These are phyloP conservation scores for Zenarchopterus dispar DNA, from an alignment of 2,797 vertebrate genomes.

Conservation along the genomic window DNA sequence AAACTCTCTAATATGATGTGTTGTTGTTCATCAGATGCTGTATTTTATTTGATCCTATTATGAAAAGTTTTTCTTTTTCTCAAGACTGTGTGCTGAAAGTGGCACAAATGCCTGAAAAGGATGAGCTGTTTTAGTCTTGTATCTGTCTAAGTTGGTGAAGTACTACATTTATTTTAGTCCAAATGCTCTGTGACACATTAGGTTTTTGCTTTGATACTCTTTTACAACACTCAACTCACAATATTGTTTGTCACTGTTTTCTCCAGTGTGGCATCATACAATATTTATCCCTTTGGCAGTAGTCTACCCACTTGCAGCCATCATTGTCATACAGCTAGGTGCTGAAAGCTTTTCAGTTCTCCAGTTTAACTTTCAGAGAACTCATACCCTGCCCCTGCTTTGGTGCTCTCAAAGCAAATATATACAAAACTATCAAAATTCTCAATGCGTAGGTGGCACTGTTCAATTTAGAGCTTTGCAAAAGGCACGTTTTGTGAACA, in stretches of 20 bases:
- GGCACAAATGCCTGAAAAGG: conserved; percentile 33
- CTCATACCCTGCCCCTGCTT: conserved; percentile 56
- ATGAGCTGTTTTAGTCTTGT: conserved; percentile 3
- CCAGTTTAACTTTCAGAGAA: conserved; percentile 55
- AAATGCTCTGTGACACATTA: conserved; percentile 5
- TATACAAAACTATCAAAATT: conserved; percentile 45
- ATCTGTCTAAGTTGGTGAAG: conserved; percentile 28
- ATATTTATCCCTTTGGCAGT: conserved; percentile 62
- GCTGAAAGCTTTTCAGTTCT: conserved; percentile 61
- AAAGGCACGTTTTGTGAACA: conserved; percentile 46
- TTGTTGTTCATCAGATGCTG: no score
- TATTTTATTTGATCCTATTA: no score
- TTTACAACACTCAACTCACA: conserved; percentile 11
- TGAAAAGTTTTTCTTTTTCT: no score
- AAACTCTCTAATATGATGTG: no score
- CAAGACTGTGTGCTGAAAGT: background rate
- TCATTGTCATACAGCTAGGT: conserved; percentile 63
- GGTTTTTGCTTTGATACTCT: conserved; percentile 27
- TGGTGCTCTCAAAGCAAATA: conserved; percentile 52
- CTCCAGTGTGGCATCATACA: conserved; percentile 40
- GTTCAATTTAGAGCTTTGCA: conserved; percentile 41
- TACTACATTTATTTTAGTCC: conserved; percentile 29
- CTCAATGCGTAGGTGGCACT: conserved; percentile 33
- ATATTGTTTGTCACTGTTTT: conserved; percentile 50
- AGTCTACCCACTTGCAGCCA: conserved; percentile 56